These are phyloP conservation scores for Nudaria mundana DNA, from an alignment of 2,888 invertebrate genomes.

Conservation along the genomic window DNA sequence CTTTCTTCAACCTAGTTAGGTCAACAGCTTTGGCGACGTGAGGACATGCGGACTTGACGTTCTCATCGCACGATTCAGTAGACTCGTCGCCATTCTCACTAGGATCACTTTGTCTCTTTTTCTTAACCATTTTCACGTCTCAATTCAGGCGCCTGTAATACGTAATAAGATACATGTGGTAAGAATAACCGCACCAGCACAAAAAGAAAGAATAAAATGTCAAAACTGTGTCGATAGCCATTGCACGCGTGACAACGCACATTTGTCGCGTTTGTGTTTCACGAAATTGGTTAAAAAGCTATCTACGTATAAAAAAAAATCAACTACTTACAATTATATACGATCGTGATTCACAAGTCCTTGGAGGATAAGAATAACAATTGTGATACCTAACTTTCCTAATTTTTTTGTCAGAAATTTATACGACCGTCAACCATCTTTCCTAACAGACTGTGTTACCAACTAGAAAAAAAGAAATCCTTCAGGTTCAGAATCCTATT, in stretches of 20 bases:
- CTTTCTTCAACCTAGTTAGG: constrained; percentile 80
- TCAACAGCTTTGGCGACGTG: constrained; percentile 87
- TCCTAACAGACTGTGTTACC: constrained; percentile 53
- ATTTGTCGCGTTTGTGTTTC: constrained; percentile 52
- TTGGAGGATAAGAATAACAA: constrained; percentile 43
- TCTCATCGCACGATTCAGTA: constrained; percentile 87
- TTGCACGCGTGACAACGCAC: constrained; percentile 80
- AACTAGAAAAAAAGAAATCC: constrained; percentile 30
- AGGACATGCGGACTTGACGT: constrained; percentile 82
- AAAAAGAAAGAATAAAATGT: constrained; percentile 79
- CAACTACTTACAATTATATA: constrained; percentile 70
- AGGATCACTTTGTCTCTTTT: constrained; percentile 86
- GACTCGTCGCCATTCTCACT: constrained; percentile 84
- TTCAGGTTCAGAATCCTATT: neutral
- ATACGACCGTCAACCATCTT: constrained; percentile 73
- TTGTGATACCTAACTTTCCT: constrained; percentile 44
- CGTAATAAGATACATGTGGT: constrained; percentile 77
- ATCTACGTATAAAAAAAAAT: constrained; percentile 37
- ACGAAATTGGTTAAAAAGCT: constrained; percentile 25
- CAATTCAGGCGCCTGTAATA: constrained; percentile 66
- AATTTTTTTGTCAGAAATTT: constrained; percentile 68
- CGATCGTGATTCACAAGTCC: constrained; percentile 42
- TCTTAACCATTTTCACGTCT: constrained; percentile 84
- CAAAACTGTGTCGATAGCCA: constrained; percentile 79
- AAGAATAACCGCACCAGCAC: constrained; percentile 73